Conservation (phyloP, 2,888 invertebrate genomes). For the Cantharis flavilabris region DNA sequence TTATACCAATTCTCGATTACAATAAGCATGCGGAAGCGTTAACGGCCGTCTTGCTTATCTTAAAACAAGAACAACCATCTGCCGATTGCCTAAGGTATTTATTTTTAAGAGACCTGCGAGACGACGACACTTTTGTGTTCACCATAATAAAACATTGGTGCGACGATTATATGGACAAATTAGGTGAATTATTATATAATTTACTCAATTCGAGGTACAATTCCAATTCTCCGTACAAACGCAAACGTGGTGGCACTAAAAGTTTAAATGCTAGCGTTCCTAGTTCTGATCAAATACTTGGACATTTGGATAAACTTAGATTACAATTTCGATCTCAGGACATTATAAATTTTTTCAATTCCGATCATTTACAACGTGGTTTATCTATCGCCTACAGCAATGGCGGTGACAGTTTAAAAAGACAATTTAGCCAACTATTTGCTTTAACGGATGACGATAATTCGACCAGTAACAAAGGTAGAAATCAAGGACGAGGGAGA, state of each 20-base stretch:
- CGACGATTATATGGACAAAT: slow-evolving; percentile 87
- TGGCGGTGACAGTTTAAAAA: slow-evolving; percentile 86
- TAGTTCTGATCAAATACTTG: slow-evolving; percentile 83
- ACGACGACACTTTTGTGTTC: slow-evolving; percentile 84
- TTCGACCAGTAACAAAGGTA: slow-evolving; percentile 63
- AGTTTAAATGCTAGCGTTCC: slow-evolving; percentile 73
- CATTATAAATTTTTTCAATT: slow-evolving; percentile 80
- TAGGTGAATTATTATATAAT: slow-evolving; percentile 79
- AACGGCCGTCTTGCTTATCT: slow-evolving; percentile 84
- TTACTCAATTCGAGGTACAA: slow-evolving; percentile 82
- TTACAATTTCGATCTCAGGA: slow-evolving; percentile 71
- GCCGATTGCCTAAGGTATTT: slow-evolving; percentile 84
- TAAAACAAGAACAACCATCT: slow-evolving; percentile 90
- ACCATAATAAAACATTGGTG: slow-evolving; percentile 94
- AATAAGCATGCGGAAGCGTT: slow-evolving; percentile 91
- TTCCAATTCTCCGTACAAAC: slow-evolving; percentile 86
- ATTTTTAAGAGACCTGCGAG: slow-evolving; percentile 70
- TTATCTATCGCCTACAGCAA: slow-evolving; percentile 86
- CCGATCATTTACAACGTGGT: slow-evolving; percentile 90
- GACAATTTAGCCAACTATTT: slow-evolving; percentile 89
- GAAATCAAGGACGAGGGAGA: slow-evolving; percentile 63
- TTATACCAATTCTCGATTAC: slow-evolving; percentile 78
- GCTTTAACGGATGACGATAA: slow-evolving; percentile 87
- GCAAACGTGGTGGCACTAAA: slow-evolving; percentile 81
- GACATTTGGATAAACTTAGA: slow-evolving; percentile 90